phyloP scores from a whole-genome alignment of 2,888 invertebrate species.

The Athripsodes cinereus region DNA sequence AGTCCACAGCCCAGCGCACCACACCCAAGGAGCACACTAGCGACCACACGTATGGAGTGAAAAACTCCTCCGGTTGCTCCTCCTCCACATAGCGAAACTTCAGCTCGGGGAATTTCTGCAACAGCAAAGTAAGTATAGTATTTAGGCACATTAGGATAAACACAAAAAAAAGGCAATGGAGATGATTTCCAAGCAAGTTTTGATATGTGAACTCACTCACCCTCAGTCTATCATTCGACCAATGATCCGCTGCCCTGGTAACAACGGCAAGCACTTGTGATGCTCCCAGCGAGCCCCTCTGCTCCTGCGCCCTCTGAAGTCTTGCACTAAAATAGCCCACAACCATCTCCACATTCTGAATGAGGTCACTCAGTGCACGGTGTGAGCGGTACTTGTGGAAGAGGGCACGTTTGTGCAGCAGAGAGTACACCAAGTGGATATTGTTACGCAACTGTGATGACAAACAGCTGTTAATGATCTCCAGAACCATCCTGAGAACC shows the following conservation, averaged over 20 bases:
- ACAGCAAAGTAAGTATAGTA: no score
- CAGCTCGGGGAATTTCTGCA: conserved; percentile 94
- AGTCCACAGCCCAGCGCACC: conserved; percentile 45
- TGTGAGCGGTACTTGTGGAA: conserved; percentile 84
- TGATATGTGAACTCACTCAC: conserved; percentile 46
- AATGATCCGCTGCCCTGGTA: conserved; percentile 85
- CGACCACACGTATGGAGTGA: conserved; percentile 98
- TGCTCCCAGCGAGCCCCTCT: conserved; percentile 66
- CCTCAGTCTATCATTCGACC: conserved; percentile 90
- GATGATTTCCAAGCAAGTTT: no score
- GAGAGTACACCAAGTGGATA: conserved; percentile 92
- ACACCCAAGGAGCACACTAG: conserved; percentile 63
- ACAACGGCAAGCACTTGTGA: conserved; percentile 82
- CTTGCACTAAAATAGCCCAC: conserved; percentile 59
- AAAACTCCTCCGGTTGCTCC: conserved; percentile 97
- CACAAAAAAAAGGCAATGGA: no score
- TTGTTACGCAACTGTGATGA: conserved; percentile 74
- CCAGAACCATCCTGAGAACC: conserved; percentile 91
- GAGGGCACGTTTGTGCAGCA: conserved; percentile 87
- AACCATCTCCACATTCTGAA: conserved; percentile 90
- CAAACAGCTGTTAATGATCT: conserved; percentile 94
- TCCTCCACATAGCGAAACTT: conserved; percentile 99
- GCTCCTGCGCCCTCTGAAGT: conserved; percentile 56
- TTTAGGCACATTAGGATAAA: no score
- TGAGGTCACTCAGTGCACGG: conserved; percentile 85